Evolutionary conservation across 1,140 invertebrate species (phyloP).

Genomic region (Lucilia cuprina): DNA sequence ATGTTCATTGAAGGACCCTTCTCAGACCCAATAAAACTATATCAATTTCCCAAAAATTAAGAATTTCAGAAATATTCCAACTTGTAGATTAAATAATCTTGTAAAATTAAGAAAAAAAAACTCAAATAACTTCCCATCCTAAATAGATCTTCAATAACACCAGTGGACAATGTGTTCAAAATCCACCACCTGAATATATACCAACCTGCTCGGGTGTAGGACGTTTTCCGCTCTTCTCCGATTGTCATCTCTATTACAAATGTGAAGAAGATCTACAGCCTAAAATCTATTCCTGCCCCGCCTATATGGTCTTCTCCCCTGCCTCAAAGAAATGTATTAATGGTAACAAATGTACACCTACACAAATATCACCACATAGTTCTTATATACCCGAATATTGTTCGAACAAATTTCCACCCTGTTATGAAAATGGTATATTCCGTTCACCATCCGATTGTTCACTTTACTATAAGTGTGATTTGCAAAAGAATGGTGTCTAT

Average conservation of each 20-base stretch:
- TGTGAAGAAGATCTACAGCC: constrained; percentile 51
- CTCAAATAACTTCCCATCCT: no score
- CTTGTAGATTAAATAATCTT: no score
- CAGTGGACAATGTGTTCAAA: constrained; percentile 47
- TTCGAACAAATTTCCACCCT: constrained; percentile 58
- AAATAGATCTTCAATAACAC: constrained; percentile 46
- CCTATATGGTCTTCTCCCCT: constrained; percentile 52
- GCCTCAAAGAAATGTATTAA: constrained; percentile 49
- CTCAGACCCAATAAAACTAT: no score
- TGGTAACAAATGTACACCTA: constrained; percentile 50
- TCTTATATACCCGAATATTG: constrained; percentile 53
- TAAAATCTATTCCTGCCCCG: constrained; percentile 53
- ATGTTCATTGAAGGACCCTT: no score
- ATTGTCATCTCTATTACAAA: constrained; percentile 58
- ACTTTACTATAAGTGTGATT: constrained; percentile 60
- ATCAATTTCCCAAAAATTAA: no score
- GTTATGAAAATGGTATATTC: constrained; percentile 54
- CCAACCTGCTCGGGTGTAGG: constrained; percentile 47
- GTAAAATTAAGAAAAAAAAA: no score
- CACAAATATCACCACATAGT: constrained; percentile 49
- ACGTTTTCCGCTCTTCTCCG: constrained; percentile 50
- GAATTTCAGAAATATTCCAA: no score
- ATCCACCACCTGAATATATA: neutral
- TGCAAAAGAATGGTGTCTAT: constrained; percentile 50
- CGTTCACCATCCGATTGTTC: constrained; percentile 58